Conservation (phyloP, 1,140 invertebrate species). For the Bacillus rossius region DNA sequence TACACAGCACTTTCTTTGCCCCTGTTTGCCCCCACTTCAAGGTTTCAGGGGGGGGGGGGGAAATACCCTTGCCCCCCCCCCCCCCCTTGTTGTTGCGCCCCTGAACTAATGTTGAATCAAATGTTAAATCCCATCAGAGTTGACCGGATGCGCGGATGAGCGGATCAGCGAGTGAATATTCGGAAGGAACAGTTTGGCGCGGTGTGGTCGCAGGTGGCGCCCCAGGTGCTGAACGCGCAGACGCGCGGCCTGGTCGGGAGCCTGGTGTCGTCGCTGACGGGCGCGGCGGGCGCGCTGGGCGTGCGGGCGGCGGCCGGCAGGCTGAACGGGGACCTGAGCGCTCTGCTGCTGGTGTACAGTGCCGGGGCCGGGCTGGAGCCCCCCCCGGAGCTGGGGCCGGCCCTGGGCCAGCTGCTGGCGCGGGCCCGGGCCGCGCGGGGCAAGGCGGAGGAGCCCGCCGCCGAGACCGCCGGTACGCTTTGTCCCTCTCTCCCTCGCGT, state of each 20-base stretch:
- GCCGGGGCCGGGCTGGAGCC: constrained; percentile 29
- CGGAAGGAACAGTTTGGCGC: too few species aligned
- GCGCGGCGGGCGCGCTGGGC: constrained; percentile 47
- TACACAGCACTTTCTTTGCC: too few species aligned
- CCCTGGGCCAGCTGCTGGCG: constrained; percentile 28
- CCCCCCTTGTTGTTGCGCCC: too few species aligned
- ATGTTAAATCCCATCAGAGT: too few species aligned
- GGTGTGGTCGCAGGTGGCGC: constrained; percentile 42
- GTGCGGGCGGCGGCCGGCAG: constrained; percentile 44
- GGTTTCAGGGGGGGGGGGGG: too few species aligned
- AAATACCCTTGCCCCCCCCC: too few species aligned
- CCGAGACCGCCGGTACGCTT: too few species aligned
- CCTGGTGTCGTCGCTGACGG: constrained; percentile 47
- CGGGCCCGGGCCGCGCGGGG: constrained; percentile 29
- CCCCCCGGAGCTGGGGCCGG: constrained; percentile 28
- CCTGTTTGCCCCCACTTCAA: too few species aligned
- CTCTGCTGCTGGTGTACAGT: constrained; percentile 47
- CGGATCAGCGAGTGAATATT: too few species aligned
- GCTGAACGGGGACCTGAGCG: constrained; percentile 49
- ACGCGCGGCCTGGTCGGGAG: constrained; percentile 52
- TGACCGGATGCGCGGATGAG: too few species aligned
- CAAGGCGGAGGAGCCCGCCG: constrained; percentile 31
- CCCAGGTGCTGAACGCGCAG: constrained; percentile 53
- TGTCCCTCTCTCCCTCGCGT: too few species aligned
- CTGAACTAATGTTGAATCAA: too few species aligned